phyloP scores from a whole-genome alignment of 2,888 invertebrate genomes.

The Thymelicus acteon region DNA sequence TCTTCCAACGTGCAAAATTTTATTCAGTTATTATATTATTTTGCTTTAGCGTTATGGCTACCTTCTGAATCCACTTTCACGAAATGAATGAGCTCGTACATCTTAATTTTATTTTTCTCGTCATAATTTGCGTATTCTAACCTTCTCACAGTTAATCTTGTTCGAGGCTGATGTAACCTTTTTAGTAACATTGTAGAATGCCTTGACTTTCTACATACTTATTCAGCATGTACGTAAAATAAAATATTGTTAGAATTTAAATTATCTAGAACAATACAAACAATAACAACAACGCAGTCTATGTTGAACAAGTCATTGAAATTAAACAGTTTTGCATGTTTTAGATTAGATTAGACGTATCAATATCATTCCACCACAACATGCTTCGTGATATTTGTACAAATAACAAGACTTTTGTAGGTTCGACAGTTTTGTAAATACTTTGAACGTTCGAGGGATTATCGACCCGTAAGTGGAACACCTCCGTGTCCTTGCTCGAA shows the following conservation, averaged over 20 bases:
- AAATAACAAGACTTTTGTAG: conserved; percentile 29
- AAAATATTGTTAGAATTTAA: not conserved
- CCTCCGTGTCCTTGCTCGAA: conserved; percentile 52
- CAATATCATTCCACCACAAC: not conserved
- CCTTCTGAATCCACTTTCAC: no score
- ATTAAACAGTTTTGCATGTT: conserved; percentile 29
- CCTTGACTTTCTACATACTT: not conserved
- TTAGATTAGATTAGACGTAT: conserved; percentile 25
- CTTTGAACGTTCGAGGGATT: conserved; percentile 49
- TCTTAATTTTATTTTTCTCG: no score
- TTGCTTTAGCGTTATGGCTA: no score
- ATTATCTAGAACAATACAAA: not conserved
- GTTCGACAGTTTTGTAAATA: conserved; percentile 34
- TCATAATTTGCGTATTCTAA: not conserved
- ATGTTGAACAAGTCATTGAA: not conserved
- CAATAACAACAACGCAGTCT: conserved; percentile 17
- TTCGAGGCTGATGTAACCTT: not conserved
- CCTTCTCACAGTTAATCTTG: not conserved
- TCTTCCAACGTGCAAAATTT: no score
- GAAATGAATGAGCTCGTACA: no score
- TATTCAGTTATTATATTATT: no score
- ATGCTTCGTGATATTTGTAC: conserved; percentile 14
- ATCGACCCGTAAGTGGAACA: conserved; percentile 61
- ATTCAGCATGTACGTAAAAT: not conserved
- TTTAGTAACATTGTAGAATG: conserved; percentile 1